Percentiles rank a stretch among this genome's conserved stretches.
Evolutionary conservation across 2,797 vertebrate species (phyloP).

Genomic region (Steatocranus sp.): DNA sequence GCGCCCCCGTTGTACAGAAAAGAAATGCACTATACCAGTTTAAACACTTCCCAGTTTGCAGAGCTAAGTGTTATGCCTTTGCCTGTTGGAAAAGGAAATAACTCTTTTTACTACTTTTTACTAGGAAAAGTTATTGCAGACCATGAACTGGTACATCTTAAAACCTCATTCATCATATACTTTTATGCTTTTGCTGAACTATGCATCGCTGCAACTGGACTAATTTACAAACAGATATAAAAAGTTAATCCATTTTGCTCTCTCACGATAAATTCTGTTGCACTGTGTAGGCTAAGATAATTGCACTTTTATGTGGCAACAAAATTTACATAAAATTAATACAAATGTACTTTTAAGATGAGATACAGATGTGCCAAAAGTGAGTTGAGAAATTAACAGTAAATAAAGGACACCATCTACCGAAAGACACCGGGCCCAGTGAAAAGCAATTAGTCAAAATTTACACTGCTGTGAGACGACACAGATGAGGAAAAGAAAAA

Average conservation of each 20-base stretch:
- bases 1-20: background rate
- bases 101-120: constrained; percentile 17
- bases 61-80: background rate
- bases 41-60: constrained; percentile 32
- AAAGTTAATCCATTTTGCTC: background rate
- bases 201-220: background rate
- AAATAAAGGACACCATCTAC: background rate
- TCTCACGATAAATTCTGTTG: background rate
- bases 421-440: background rate
- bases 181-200: background rate
- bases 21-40: constrained; percentile 15
- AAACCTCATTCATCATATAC: background rate
- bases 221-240: background rate
- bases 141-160: constrained; percentile 2
- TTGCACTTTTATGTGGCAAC: background rate
- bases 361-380: background rate
- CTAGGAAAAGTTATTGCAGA: constrained; percentile 25
- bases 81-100: constrained; percentile 18
- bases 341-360: background rate
- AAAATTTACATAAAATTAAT: background rate
- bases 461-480: constrained; percentile 7
- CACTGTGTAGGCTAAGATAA: background rate
- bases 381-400: background rate
- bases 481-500: background rate
- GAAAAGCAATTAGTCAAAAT: constrained; percentile 14